phyloP scores from a whole-genome alignment of 2,113 vertebrate species.

The Oplegnathus fasciatus region DNA sequence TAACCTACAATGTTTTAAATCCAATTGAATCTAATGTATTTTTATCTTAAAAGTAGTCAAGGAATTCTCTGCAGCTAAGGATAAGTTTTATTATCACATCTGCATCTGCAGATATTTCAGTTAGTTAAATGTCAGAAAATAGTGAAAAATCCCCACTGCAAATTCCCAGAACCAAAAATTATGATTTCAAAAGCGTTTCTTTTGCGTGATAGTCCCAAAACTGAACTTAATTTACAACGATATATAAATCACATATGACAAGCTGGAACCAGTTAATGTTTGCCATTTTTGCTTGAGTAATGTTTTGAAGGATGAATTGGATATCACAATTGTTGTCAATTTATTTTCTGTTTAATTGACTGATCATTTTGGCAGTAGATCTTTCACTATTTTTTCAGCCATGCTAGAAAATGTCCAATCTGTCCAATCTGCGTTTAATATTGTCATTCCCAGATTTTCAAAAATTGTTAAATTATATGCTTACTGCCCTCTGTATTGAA shows the following conservation, averaged over 20 bases:
- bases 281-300: neutral
- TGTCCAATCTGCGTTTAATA: neutral
- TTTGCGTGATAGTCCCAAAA: neutral
- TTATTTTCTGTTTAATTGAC: neutral
- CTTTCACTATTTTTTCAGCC: neutral
- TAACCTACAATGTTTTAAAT: conserved; percentile 11
- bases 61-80: neutral
- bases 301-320: neutral
- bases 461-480: neutral
- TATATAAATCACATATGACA: neutral
- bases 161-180: neutral
- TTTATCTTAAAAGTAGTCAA: neutral
- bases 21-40: neutral
- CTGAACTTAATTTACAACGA: neutral
- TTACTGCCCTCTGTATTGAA: neutral
- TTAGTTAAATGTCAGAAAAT: neutral
- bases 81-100: neutral
- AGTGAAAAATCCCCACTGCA: no score
- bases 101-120: neutral
- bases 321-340: neutral
- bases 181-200: neutral
- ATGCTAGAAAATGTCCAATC: no score
- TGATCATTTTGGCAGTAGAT: neutral
- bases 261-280: neutral
- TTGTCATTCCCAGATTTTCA: neutral